Conservation (phyloP, 2,797 vertebrate species). For the Coluber constrictor region DNA sequence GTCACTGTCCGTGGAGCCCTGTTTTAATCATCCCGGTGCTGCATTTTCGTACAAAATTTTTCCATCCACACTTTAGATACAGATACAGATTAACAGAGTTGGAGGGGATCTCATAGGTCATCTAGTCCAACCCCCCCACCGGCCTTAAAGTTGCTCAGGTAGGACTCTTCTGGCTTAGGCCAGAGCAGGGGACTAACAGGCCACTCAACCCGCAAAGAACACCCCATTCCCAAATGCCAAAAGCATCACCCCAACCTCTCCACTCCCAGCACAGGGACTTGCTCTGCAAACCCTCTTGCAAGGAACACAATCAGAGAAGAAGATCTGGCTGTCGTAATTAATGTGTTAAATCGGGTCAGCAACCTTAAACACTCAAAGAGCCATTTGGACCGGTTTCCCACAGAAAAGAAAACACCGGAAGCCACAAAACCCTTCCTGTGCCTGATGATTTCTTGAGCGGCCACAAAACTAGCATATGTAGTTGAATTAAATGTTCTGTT, state of each 20-base stretch:
- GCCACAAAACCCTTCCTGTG: too few species aligned
- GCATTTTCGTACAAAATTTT: neutral
- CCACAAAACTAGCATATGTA: too few species aligned
- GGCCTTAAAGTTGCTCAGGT: neutral
- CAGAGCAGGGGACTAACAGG: neutral
- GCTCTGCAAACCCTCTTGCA: neutral
- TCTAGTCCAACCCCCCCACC: neutral
- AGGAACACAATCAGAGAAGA: neutral
- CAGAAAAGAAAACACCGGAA: too few species aligned
- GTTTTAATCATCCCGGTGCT: neutral
- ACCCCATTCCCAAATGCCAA: neutral
- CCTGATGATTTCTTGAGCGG: too few species aligned
- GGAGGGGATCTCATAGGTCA: too few species aligned
- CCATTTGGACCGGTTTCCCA: too few species aligned
- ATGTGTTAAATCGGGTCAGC: slow-evolving; percentile 31
- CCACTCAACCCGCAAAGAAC: neutral
- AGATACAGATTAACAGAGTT: too few species aligned
- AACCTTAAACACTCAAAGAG: too few species aligned
- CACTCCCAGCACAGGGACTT: too few species aligned
- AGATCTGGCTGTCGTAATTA: slow-evolving; percentile 52
- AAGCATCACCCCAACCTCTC: neutral
- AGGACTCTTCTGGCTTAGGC: neutral
- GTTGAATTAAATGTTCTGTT: too few species aligned
- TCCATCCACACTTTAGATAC: neutral
- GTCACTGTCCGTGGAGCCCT: neutral